Evolutionary conservation across 2,113 vertebrate genomes (phyloP), one percentile per base, ranked within the genome.

Genomic region (Cyanocitta stelleri): DNA sequence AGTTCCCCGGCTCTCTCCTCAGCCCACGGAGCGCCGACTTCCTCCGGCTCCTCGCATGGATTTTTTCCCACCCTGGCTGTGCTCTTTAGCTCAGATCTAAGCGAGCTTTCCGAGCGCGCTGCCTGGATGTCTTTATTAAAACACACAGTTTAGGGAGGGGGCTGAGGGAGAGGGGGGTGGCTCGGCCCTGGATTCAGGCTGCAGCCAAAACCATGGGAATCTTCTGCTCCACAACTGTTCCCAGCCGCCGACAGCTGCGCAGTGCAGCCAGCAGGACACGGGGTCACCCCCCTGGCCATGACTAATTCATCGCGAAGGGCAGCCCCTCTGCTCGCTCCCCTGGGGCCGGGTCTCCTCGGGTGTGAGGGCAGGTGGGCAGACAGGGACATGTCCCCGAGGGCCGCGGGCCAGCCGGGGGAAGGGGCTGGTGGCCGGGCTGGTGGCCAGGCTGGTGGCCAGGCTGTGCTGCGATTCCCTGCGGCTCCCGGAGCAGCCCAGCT

Each of bases 151-250:
- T 17, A 8, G 7, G 58, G 58, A 61, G 58, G n/a, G n/a, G 58
- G 58, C 58, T 16, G 56, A 6, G 56, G n/a, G 21, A 11, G 56
- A 7, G 32, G 29, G n/a, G 33, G 2, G 3, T 2, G 30, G 59
- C 11, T 44, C 5, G 4, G 54, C 88, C 83, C 67, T 27, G 7
- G 85, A 22, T 44, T 56, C 63, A 2, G 75, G 79, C 85, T 10
- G n/a, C 26, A 22, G 88, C 67, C 59, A 37, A 93, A 95, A 81
- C 82, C 90, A 93, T 90, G 94, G 94, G 94, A 97, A 96, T 96
- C 94, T 71, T 22, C 92, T 94, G 94, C 92, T 90, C 51, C 58
- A 59, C 95, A 95, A 71, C 86, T 95, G 95, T 77, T 93, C 64
- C 3, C 76, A 16, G 90, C 63, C 83, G 37, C 72, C 21, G 12